Conservation (phyloP, 2,888 invertebrate genomes). For the Drosophila leonis region DNA sequence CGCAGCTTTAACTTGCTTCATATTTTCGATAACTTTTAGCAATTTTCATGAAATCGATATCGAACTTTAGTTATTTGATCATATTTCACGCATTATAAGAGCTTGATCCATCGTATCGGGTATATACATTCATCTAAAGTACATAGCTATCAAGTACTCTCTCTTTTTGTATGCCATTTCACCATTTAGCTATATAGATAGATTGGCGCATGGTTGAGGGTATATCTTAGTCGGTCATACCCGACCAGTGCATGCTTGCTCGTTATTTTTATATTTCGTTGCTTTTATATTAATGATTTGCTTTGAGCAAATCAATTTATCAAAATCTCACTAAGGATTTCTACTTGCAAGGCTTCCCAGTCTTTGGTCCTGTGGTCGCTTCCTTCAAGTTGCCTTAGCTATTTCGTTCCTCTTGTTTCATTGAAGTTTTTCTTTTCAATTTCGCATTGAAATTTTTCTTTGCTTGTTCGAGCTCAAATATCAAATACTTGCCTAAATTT, state of each 20-base stretch:
- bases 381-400: not conserved
- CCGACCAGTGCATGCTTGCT: not conserved
- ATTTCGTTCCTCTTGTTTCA: not conserved
- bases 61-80: no score
- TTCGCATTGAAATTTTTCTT: not conserved
- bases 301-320: not conserved
- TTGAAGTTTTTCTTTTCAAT: no score
- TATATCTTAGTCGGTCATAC: not conserved
- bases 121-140: no score
- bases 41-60: no score
- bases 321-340: not conserved
- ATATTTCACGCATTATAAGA: no score
- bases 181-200: no score
- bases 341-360: not conserved
- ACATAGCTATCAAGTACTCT: no score
- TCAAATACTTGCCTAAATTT: no score
- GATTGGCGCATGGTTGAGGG: no score
- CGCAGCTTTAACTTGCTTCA: no score
- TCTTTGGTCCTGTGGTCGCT: not conserved
- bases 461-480: not conserved
- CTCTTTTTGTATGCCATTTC: no score
- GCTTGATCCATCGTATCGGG: not conserved
- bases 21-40: no score
- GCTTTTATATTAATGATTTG: not conserved
- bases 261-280: not conserved